Conservation (phyloP, 2,888 invertebrate genomes). For the Entomobrya proxima region DNA sequence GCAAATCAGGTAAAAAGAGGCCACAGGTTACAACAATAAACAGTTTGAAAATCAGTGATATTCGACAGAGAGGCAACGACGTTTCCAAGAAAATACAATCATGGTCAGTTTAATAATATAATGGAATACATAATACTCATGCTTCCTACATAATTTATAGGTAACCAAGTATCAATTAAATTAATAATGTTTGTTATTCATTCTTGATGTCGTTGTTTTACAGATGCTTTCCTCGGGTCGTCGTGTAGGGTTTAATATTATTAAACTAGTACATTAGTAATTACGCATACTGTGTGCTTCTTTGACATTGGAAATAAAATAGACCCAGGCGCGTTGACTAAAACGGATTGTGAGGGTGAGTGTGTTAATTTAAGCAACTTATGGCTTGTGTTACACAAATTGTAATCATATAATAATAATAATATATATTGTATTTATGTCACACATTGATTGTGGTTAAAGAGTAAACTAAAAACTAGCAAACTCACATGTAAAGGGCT, state of each 20-base stretch:
- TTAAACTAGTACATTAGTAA: background rate
- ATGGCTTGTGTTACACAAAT: too few species aligned
- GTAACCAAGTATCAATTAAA: background rate
- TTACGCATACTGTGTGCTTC: constrained; percentile 41
- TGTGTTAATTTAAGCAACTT: too few species aligned
- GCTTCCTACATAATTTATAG: background rate
- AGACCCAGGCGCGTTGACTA: background rate
- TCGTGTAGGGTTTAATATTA: background rate
- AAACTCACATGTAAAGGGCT: too few species aligned
- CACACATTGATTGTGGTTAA: too few species aligned
- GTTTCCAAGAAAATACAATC: background rate
- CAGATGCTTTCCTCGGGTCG: background rate
- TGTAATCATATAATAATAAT: too few species aligned
- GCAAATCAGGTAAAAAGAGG: constrained; percentile 47
- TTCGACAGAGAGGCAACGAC: background rate
- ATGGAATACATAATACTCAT: constrained; percentile 13
- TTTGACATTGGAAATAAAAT: constrained; percentile 46
- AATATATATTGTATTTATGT: too few species aligned
- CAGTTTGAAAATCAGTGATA: background rate
- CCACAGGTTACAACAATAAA: constrained; percentile 59
- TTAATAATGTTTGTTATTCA: constrained; percentile 7
- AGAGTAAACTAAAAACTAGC: too few species aligned
- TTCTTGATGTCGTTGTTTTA: constrained; percentile 6
- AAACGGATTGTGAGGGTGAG: background rate
- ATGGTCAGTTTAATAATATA: constrained; percentile 10